A percentile compares a stretch with the other conserved stretches of the same genome.
Conservation (phyloP, 2,113 vertebrate genomes). For the Amazona vittata region DNA sequence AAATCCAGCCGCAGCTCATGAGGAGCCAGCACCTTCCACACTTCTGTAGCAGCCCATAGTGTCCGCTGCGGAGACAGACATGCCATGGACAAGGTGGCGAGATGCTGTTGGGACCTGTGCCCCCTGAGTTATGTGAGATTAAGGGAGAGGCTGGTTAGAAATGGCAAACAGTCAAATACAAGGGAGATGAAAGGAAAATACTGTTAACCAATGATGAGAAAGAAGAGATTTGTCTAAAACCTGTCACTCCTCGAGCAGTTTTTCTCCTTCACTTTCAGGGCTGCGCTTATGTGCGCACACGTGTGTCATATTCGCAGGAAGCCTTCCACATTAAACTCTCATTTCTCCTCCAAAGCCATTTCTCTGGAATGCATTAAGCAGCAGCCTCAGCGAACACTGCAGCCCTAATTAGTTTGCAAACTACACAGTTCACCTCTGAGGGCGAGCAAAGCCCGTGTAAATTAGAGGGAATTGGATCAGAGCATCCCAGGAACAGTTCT, state of each 20-base stretch:
- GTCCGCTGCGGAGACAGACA: fast-evolving
- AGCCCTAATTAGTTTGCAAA: conserved; percentile 21
- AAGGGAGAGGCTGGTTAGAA: neutral
- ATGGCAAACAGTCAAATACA: neutral
- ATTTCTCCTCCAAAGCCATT: neutral
- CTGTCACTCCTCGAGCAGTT: neutral
- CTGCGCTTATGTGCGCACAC: neutral
- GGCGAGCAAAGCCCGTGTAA: neutral
- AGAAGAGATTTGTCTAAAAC: neutral
- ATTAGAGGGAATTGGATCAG: neutral
- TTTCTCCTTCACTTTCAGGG: neutral
- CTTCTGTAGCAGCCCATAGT: neutral
- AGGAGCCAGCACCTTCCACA: conserved; percentile 13
- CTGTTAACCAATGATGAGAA: neutral
- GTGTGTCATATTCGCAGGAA: neutral
- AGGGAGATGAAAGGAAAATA: neutral
- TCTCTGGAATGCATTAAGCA: neutral
- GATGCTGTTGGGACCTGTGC: neutral
- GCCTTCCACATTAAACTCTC: neutral
- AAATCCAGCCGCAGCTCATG: conserved; percentile 45
- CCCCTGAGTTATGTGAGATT: neutral
- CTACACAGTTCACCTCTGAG: neutral
- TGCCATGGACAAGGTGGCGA: neutral
- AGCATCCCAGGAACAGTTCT: neutral
- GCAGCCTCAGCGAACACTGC: neutral